phyloP scores from a whole-genome alignment of 1,140 invertebrate species.

The Potamilus streckersoni region DNA sequence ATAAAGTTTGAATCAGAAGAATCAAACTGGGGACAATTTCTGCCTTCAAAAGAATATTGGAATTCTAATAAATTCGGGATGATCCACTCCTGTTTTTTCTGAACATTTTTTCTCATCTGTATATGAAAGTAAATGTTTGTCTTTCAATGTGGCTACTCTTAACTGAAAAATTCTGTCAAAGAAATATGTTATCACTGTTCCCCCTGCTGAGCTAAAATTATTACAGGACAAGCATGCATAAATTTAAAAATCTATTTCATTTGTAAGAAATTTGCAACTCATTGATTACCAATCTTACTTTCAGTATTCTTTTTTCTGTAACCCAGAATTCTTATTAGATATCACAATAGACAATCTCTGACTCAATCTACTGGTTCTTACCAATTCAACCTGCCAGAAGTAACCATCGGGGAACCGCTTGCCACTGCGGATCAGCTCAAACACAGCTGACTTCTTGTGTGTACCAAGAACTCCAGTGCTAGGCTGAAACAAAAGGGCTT shows the following conservation, averaged over 20 bases:
- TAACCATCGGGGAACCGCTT: slow-evolving; percentile 63
- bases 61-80: too few species aligned
- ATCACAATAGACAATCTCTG: too few species aligned
- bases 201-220: too few species aligned
- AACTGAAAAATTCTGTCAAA: too few species aligned
- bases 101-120: too few species aligned
- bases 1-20: not conserved
- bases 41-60: not conserved
- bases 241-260: too few species aligned
- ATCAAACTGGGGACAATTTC: not conserved
- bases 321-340: too few species aligned
- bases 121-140: too few species aligned
- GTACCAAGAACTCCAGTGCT: slow-evolving; percentile 61
- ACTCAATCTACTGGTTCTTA: slow-evolving; percentile 24
- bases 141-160: too few species aligned
- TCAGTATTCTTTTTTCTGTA: not conserved
- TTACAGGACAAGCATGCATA: too few species aligned
- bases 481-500: slow-evolving; percentile 46
- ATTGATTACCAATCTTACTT: not conserved
- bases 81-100: too few species aligned
- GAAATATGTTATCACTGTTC: too few species aligned
- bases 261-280: not conserved
- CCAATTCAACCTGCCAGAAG: slow-evolving; percentile 63
- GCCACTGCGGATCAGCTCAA: slow-evolving; percentile 58
- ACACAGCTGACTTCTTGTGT: slow-evolving; percentile 61